These are phyloP conservation scores for Lottia scabra DNA, from an alignment of 2,888 invertebrate species.

Conservation along the genomic window DNA sequence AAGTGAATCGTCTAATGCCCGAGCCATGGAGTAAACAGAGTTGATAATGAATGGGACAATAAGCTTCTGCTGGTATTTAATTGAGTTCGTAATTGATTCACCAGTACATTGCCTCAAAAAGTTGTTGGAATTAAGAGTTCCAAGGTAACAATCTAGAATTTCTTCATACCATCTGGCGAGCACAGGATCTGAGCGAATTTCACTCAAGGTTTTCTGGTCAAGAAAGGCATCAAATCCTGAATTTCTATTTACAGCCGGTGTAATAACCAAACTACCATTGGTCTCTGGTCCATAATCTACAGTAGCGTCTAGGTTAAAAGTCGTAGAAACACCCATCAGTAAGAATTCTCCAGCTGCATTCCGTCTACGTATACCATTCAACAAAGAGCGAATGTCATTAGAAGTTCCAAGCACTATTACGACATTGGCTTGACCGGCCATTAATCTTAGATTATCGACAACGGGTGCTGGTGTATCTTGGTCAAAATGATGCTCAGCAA, in stretches of 20 bases:
- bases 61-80: conserved; percentile 27
- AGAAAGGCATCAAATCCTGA: conserved; percentile 43
- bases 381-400: conserved; percentile 29
- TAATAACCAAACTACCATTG: conserved; percentile 46
- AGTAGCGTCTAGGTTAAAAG: conserved; percentile 23
- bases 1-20: conserved; percentile 60
- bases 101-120: conserved; percentile 37
- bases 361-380: conserved; percentile 36
- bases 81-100: conserved; percentile 27
- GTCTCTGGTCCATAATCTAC: conserved; percentile 40
- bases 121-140: conserved; percentile 34
- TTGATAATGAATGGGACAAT: conserved; percentile 46
- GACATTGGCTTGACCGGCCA: conserved; percentile 38
- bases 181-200: conserved; percentile 42
- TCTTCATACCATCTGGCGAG: conserved; percentile 55
- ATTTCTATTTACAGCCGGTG: conserved; percentile 27
- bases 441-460: conserved; percentile 37
- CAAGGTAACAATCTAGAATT: conserved; percentile 52
- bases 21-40: conserved; percentile 62
- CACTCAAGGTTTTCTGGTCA: conserved; percentile 22
- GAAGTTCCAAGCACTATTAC: conserved; percentile 43
- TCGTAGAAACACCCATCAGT: conserved; percentile 52
- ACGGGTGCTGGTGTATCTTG: conserved; percentile 18
- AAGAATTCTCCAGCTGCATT: conserved; percentile 39
- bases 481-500: conserved; percentile 30